phyloP scores from a whole-genome alignment of 2,888 invertebrate genomes.

The Eupithecia insigniata region DNA sequence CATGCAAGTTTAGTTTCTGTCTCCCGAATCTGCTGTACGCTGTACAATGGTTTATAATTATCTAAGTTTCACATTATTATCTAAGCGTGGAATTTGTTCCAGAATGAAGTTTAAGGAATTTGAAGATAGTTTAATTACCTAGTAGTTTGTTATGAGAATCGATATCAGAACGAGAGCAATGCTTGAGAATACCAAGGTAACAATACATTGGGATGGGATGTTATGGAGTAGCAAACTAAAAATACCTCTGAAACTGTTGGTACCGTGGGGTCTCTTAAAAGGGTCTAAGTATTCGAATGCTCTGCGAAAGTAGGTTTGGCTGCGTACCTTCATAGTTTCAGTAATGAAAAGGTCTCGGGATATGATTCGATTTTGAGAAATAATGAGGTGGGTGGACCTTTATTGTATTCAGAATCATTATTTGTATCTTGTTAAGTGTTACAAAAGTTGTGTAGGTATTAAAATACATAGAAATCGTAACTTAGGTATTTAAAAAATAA shows the following conservation, averaged over 20 bases:
- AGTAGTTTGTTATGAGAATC: constrained; percentile 2
- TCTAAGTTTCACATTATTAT: constrained; percentile 9
- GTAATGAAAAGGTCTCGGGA: constrained; percentile 45
- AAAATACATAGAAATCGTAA: neutral
- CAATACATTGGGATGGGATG: constrained; percentile 36
- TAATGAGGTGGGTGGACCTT: constrained; percentile 2
- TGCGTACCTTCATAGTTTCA: constrained; percentile 38
- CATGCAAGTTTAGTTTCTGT: neutral
- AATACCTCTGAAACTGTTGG: constrained; percentile 60
- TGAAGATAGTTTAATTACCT: neutral
- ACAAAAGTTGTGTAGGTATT: neutral
- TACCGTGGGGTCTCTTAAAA: constrained; percentile 47
- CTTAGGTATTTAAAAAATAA: neutral
- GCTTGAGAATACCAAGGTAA: constrained; percentile 9
- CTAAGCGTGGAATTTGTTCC: constrained; percentile 1
- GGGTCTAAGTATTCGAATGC: constrained; percentile 42
- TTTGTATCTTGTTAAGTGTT: neutral
- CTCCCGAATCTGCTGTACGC: neutral
- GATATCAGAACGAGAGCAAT: constrained; percentile 17
- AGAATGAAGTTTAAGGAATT: neutral
- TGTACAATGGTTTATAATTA: constrained; percentile 6
- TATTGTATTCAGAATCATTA: neutral
- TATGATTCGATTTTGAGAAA: constrained; percentile 37
- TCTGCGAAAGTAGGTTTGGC: constrained; percentile 18
- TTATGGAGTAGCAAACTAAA: constrained; percentile 57